Base-by-base conservation (phyloP, 2,888 invertebrate species). In the Resseliella maxima region DNA sequence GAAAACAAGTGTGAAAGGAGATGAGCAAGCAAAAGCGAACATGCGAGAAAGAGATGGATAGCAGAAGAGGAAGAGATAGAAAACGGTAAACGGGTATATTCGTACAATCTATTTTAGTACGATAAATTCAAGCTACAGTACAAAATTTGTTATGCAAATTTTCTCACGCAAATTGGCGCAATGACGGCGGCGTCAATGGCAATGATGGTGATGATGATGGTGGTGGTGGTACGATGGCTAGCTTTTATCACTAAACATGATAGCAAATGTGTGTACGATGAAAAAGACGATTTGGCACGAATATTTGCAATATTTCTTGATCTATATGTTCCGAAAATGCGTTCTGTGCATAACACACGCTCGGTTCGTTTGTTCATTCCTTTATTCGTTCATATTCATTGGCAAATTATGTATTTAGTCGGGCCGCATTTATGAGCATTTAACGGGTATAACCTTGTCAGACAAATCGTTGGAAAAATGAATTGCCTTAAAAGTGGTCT, bases 201-300 rank as follows among this genome's bases (percentile, higher is more conserved):
- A 45, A 45, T 45, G 45, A 45, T 12, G 45, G 12, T 45, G 45
- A 45, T 12, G 45, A 12, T 12, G 12, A 12, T 12, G 45, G 45
- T 12, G 45, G 50, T 50, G 59, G 27, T 59, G 59, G 59, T 24
- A 18, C 8, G 41, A 41, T 5, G 5, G 41, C 5, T 5, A 5
- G 46, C 46, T 50, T 50, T 50, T 50, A 50, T 50, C 46, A 50
- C 46, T 18, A 18, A n/a, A 50, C 18, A 18, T 50, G 59, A n/a
- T 27, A 6, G 6, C 59, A 24, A 24, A 12, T 24, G 59, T 8
- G 59, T 59, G 59, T 24, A 8, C 59, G 59, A 59, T 59, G 27
- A 81, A 38, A 83, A 38, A 38, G 83, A 38, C 83, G 38, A 83
- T 83, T 83, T 83, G 83, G 83, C 83, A 83, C 83, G 83, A 83